These are phyloP conservation scores for Trisateles emortualis DNA, from an alignment of 2,888 invertebrate species.

Conservation along the genomic window DNA sequence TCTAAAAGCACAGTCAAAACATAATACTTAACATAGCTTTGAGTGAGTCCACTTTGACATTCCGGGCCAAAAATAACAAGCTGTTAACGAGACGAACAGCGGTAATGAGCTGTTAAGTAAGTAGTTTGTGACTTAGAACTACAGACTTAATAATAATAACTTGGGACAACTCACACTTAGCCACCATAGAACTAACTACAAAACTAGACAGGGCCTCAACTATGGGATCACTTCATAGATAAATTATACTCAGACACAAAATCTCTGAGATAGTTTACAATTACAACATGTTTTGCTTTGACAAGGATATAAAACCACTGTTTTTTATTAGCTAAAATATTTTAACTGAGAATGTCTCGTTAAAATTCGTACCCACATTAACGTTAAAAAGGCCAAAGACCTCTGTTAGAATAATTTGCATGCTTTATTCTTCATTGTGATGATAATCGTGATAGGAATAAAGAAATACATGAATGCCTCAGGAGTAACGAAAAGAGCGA, in stretches of 20 bases:
- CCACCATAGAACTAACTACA: too few species aligned
- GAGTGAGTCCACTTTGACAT: constrained; percentile 36
- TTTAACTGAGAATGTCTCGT: not conserved
- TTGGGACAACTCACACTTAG: too few species aligned
- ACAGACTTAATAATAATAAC: too few species aligned
- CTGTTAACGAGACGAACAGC: constrained; percentile 36
- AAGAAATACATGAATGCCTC: constrained; percentile 11
- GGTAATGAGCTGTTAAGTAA: constrained; percentile 48
- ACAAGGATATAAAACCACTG: too few species aligned
- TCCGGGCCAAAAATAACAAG: constrained; percentile 55
- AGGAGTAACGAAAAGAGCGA: too few species aligned
- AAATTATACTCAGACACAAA: too few species aligned
- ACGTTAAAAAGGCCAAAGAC: constrained; percentile 28
- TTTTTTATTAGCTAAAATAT: too few species aligned
- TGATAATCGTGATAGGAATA: constrained; percentile 42
- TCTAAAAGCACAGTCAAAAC: constrained; percentile 46
- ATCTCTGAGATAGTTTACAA: too few species aligned
- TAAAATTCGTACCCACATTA: not conserved
- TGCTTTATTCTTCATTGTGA: constrained; percentile 34
- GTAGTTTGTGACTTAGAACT: constrained; percentile 25
- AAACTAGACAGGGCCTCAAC: too few species aligned
- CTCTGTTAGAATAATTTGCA: constrained; percentile 31
- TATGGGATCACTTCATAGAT: too few species aligned
- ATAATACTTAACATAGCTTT: constrained; percentile 44
- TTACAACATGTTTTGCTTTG: too few species aligned